phyloP scores from a whole-genome alignment of 2,797 vertebrate species.

The Coregonus sp. region DNA sequence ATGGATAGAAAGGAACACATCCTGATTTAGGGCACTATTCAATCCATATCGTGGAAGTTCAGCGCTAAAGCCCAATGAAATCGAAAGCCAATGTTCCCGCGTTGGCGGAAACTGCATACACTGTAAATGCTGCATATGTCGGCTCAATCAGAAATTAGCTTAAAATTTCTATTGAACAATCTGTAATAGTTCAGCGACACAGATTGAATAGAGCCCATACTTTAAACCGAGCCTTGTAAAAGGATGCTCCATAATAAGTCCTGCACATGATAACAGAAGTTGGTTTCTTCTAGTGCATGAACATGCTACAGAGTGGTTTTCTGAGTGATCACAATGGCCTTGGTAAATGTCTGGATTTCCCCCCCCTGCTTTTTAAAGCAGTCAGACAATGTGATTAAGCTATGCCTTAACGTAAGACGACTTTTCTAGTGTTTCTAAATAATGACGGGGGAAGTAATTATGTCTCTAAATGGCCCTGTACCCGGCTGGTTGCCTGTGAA shows the following conservation, averaged over 20 bases:
- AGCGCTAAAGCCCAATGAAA: too few relatives aligned
- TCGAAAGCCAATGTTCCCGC: too few relatives aligned
- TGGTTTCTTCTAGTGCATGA: neutral
- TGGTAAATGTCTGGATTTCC: neutral
- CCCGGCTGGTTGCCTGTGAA: constrained; percentile 65
- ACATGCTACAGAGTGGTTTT: neutral
- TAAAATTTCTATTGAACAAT: too few relatives aligned
- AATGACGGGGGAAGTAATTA: constrained; percentile 56
- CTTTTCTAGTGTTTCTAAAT: neutral
- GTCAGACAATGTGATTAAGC: neutral
- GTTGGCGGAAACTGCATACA: too few relatives aligned
- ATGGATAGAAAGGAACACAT: constrained; percentile 46
- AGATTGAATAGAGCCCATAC: neutral
- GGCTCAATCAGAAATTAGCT: too few relatives aligned
- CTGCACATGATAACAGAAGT: neutral
- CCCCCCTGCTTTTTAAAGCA: neutral
- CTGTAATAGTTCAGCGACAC: too few relatives aligned
- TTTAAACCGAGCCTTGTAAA: constrained; percentile 31
- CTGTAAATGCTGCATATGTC: too few relatives aligned
- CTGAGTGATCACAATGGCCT: neutral
- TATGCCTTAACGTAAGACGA: neutral
- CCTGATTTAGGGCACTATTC: neutral
- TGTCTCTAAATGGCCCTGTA: constrained; percentile 60
- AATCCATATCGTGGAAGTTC: too few relatives aligned
- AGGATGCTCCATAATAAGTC: constrained; percentile 2